A percentile compares a stretch with the other conserved stretches of the same genome.
These are phyloP conservation scores for Drosophila nasuta DNA, from an alignment of 1,140 invertebrate genomes.

Conservation along the genomic window DNA sequence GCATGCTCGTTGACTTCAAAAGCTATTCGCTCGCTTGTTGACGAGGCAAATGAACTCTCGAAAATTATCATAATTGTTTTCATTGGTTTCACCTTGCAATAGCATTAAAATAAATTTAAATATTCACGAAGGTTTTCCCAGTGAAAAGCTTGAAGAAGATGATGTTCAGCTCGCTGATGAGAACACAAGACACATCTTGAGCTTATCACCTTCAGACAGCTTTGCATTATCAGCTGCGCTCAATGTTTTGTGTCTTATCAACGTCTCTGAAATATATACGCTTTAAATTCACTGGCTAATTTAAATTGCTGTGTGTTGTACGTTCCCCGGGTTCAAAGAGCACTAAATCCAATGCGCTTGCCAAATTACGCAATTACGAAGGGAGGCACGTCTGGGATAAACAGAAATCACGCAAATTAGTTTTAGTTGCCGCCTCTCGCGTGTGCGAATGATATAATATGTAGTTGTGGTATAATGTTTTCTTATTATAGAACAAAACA, in stretches of 20 bases:
- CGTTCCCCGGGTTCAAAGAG: slow-evolving; percentile 2
- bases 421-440: background rate
- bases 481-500: slow-evolving; percentile 19
- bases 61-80: slow-evolving; percentile 16
- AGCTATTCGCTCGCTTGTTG: slow-evolving; percentile 1
- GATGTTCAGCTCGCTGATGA: background rate
- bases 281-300: background rate
- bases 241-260: slow-evolving; percentile 30
- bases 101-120: slow-evolving; percentile 11
- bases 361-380: slow-evolving; percentile 59
- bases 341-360: slow-evolving; percentile 2
- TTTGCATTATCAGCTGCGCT: slow-evolving; percentile 55
- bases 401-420: slow-evolving; percentile 59
- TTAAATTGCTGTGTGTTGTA: background rate
- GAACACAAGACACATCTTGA: slow-evolving; percentile 59
- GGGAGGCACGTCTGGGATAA: slow-evolving; percentile 54
- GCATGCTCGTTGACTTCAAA: slow-evolving; percentile 13
- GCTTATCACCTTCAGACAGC: slow-evolving; percentile 72
- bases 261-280: slow-evolving; percentile 11
- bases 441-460: slow-evolving; percentile 1
- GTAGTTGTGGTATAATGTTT: background rate
- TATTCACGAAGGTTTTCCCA: slow-evolving; percentile 4
- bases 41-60: slow-evolving; percentile 36
- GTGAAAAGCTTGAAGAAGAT: background rate
- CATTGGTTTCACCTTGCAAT: slow-evolving; percentile 33